A percentile compares a stretch with the other conserved stretches of the same genome.
These are phyloP conservation scores for Macrobrachium rosenbergii DNA, from an alignment of 1,140 invertebrate species.

Conservation along the genomic window DNA sequence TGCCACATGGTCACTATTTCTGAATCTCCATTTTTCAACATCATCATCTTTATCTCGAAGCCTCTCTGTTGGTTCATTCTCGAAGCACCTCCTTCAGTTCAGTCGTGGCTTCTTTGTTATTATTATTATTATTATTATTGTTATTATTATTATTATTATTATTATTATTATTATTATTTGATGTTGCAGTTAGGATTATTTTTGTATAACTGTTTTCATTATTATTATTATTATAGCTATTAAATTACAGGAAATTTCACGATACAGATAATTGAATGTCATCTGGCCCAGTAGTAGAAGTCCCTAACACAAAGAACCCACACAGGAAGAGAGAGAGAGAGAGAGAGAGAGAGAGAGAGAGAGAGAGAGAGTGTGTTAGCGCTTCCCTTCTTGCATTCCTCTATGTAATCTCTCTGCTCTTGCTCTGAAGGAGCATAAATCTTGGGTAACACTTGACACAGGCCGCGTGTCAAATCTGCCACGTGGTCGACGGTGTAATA, in stretches of 20 bases:
- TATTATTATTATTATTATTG: conserved; percentile 17
- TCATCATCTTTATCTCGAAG: no score
- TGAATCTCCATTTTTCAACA: no score
- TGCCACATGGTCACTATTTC: no score
- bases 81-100: background rate
- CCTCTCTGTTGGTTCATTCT: no score
- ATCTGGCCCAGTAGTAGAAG: no score
- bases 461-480: no score
- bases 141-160: background rate
- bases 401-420: background rate
- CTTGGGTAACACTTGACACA: no score
- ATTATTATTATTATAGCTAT: background rate
- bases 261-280: no score
- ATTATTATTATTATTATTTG: background rate
- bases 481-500: no score
- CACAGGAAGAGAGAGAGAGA: background rate
- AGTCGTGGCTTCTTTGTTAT: background rate
- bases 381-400: background rate
- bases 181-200: background rate
- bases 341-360: conserved; percentile 10
- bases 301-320: background rate
- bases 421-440: background rate
- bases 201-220: background rate
- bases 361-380: background rate
- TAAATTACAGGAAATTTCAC: background rate